A percentile compares a stretch with the other conserved stretches of the same genome.
Evolutionary conservation across 2,888 invertebrate species (phyloP).

Genomic region (Mythimna ferrago): DNA sequence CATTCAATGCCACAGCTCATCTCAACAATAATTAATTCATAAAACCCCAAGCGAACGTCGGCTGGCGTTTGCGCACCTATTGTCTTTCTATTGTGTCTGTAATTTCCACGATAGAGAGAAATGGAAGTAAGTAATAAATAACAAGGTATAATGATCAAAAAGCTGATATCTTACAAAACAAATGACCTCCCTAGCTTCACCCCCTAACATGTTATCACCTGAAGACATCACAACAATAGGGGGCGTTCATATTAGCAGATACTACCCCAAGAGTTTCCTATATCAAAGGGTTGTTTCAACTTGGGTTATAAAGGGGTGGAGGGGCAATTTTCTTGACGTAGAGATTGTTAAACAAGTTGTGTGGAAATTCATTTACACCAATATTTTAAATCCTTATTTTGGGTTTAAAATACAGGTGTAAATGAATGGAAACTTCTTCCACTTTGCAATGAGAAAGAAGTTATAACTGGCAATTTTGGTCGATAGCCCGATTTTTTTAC

Average conservation of each 20-base stretch:
- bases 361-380: neutral
- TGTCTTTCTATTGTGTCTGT: no score
- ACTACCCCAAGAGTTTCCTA: constrained; percentile 67
- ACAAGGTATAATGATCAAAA: constrained; percentile 23
- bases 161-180: constrained; percentile 28
- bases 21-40: no score
- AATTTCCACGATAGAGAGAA: no score
- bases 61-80: no score
- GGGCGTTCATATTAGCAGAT: constrained; percentile 66
- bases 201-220: constrained; percentile 35
- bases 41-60: no score
- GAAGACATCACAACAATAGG: constrained; percentile 61
- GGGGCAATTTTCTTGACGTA: constrained; percentile 8
- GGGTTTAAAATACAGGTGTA: no score
- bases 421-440: neutral
- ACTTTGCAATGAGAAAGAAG: neutral
- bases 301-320: constrained; percentile 55
- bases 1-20: no score
- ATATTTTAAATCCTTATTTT: neutral
- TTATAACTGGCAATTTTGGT: no score
- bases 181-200: neutral
- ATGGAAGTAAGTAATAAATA: neutral
- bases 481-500: no score
- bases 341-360: neutral
- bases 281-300: constrained; percentile 69